Conservation (phyloP, 2,888 invertebrate species). For the Catocala nupta region DNA sequence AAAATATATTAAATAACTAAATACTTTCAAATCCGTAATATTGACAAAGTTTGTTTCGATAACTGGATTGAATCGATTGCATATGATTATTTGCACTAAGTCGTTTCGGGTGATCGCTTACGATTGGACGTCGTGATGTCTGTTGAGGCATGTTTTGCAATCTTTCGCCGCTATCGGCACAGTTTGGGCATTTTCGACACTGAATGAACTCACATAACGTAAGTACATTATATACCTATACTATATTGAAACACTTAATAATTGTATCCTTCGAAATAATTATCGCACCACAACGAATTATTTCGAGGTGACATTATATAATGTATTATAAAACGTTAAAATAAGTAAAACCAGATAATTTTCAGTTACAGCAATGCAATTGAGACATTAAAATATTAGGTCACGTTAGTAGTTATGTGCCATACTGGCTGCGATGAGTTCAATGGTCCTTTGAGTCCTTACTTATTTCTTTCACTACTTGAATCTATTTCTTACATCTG, state of each 20-base stretch:
- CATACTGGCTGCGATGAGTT: no score
- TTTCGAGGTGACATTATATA: neutral
- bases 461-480: no score
- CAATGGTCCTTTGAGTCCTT: no score
- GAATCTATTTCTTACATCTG: no score
- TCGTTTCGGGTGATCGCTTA: neutral
- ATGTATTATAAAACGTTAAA: neutral
- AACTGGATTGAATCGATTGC: slow-evolving; percentile 3
- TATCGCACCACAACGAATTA: neutral
- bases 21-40: no score
- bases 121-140: slow-evolving; percentile 7
- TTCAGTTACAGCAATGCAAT: no score
- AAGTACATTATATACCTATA: no score
- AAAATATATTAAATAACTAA: no score
- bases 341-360: neutral
- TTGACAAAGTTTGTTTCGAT: neutral
- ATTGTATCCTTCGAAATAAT: neutral
- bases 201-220: slow-evolving; percentile 9
- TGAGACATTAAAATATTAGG: no score
- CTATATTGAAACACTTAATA: slow-evolving; percentile 7
- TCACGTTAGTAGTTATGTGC: no score
- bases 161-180: slow-evolving; percentile 10
- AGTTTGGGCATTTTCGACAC: slow-evolving; percentile 18
- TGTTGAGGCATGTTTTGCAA: slow-evolving; percentile 7
- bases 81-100: slow-evolving; percentile 11